Evolutionary conservation across 2,888 invertebrate genomes (phyloP).

Genomic region (Acanthosepion pharaonis): DNA sequence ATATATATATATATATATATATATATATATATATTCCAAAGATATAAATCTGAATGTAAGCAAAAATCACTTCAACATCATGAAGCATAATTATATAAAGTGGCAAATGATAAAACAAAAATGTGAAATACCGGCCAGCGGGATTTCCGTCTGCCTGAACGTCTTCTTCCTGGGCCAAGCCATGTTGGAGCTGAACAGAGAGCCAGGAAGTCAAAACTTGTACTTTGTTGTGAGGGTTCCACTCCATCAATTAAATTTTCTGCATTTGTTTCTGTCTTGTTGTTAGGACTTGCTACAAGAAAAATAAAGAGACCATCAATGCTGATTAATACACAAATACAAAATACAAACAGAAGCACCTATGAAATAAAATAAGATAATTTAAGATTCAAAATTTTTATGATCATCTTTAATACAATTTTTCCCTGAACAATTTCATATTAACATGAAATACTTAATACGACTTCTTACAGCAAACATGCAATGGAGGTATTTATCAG

Average conservation of each 20-base stretch:
- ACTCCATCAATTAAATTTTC: slow-evolving; percentile 36
- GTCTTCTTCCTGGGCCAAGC: slow-evolving; percentile 66
- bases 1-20: slow-evolving; percentile 38
- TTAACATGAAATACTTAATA: too few relatives aligned
- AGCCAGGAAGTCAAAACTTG: slow-evolving; percentile 68
- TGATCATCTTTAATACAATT: too few relatives aligned
- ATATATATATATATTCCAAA: neutral
- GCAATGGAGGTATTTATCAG: too few relatives aligned
- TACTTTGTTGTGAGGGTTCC: slow-evolving; percentile 49
- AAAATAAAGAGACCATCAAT: neutral
- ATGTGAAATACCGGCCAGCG: slow-evolving; percentile 43
- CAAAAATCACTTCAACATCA: neutral
- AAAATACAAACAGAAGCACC: neutral
- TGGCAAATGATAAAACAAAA: neutral
- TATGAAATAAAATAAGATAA: neutral
- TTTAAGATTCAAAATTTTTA: neutral
- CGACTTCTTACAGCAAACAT: too few relatives aligned
- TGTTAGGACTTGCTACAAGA: slow-evolving; percentile 10
- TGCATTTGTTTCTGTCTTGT: neutral
- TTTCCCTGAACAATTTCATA: too few relatives aligned
- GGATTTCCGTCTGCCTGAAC: slow-evolving; percentile 59
- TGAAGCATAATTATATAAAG: neutral
- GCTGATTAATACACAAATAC: neutral
- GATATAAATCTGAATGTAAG: neutral
- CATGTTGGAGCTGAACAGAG: slow-evolving; percentile 69